Base-by-base conservation (phyloP, 2,113 vertebrate species). In the Galemys pyrenaicus region DNA sequence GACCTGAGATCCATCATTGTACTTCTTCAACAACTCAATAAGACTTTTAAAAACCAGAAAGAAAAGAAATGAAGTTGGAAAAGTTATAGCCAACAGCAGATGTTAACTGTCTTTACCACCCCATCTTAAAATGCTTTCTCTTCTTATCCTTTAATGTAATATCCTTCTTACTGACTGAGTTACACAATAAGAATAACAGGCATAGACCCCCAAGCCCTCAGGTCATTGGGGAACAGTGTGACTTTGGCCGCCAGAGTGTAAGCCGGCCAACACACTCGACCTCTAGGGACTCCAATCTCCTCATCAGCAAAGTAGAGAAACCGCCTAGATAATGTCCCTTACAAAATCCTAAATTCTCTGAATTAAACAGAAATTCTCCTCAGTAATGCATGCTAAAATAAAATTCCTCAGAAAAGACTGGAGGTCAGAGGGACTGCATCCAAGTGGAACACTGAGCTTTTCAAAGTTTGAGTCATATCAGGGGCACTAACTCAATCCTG, bases 351-450 rank as follows among this genome's bases (percentile, higher is more conserved):
- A 73, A 54, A 56, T 89, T 71, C n/a, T 84, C 74, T 39, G 51
- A 74, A 74, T 68, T 64, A 89, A 92, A 91, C 4, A 85, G 41
- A 95, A 90, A 41, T 92, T 39, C 24, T 89, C 39, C 41, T 28
- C 58, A 60, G 0, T 30, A 44, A 67, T 39, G 20, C 9, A 54
- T 3, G 37, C 35, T 64, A 85, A 88, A 71, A 82, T 35, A 62
- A 95, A 87, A 54, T 58, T 22, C 22, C 71, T 37, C 62, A 13
- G 9, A 4, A 32, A 75, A 71, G 54, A 7, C 32, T 84, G 30
- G n/a, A 6, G 1, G 84, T 80, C 30, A 79, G 22, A n/a, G 17
- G 15, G 32, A 35, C 8, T 49, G 19, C 3, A 26, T 32, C 32
- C 26, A 77, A 62, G 46, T 3, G 22, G 32, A 65, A 6, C 6